Percentiles rank a stretch among this genome's conserved stretches.
Evolutionary conservation across 2,113 vertebrate genomes (phyloP).

Genomic region (Ophiodon elongatus): DNA sequence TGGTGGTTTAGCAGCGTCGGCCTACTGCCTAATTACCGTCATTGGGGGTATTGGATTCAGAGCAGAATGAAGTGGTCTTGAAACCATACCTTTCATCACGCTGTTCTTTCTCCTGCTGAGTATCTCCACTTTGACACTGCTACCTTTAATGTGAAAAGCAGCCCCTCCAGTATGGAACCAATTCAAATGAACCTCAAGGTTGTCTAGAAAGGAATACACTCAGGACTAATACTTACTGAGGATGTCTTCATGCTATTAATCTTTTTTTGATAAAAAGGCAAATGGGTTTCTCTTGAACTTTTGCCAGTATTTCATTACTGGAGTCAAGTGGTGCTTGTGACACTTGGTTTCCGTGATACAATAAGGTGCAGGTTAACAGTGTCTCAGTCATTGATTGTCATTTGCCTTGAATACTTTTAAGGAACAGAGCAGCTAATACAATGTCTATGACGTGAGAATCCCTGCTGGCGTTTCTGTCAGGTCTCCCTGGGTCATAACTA

Average conservation of each 20-base stretch:
- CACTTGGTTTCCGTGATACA: not conserved
- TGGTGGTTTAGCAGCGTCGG: slow-evolving; percentile 27
- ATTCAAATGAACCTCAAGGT: slow-evolving; percentile 29
- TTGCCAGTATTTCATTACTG: not conserved
- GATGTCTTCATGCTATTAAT: not conserved
- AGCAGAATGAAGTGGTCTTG: slow-evolving; percentile 26
- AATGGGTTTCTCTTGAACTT: not conserved
- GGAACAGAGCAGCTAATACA: not conserved
- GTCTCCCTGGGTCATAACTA: not conserved
- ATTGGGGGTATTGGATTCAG: slow-evolving; percentile 38
- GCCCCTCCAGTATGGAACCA: not conserved
- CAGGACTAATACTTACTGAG: not conserved
- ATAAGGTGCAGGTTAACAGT: not conserved
- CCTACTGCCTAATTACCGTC: slow-evolving; percentile 45
- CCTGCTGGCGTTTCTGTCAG: not conserved
- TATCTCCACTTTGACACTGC: slow-evolving; percentile 2
- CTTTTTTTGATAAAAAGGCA: not conserved
- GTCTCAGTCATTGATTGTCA: not conserved
- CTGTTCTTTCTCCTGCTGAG: slow-evolving; percentile 11
- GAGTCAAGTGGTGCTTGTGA: not conserved
- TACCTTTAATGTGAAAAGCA: slow-evolving; percentile 24
- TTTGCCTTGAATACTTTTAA: not conserved
- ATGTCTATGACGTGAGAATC: not conserved
- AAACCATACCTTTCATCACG: slow-evolving; percentile 24
- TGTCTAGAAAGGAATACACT: not conserved